Evolutionary conservation across 2,113 vertebrate species (phyloP), one percentile per base, ranked within the genome.

Genomic region (Galemys pyrenaicus): DNA sequence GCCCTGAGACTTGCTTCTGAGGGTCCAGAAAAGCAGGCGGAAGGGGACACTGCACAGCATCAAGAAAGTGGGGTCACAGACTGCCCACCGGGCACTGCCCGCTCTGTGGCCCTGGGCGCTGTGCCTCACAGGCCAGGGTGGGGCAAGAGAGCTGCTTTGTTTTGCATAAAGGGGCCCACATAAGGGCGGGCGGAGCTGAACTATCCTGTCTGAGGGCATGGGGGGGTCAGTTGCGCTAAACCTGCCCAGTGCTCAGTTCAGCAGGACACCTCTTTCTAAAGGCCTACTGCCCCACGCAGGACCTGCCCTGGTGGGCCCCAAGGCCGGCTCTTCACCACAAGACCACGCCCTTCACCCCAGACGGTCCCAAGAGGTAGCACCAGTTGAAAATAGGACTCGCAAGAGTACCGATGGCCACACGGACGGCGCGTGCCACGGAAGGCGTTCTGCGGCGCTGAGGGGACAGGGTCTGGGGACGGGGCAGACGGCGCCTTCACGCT

Each of bases 381-480:
- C 67, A 35, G 70, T 4, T 92, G 65, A 84, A 95, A 95, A 87
- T 12, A 71, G 65, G 77, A 89, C 62, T 75, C 60, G n/a, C 58
- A 54, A 26, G 64, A 67, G 32, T 10, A 22, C 1, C 84, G 67
- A 73, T 30, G 86, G n/a, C 15, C 10, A 6, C 5, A 78, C 84
- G 67, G 92, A 94, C 93, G 81, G 92, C 77, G 16, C 26, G 77
- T 32, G 22, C 1, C 6, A 46, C 10, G 5, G 58, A 84, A 87
- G 56, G 67, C 75, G 46, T 35, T 74, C 56, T 67, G 9, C 35
- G 20, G 67, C 30, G 62, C 35, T 41, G 87, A 87, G 28, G 46
- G 77, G 35, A 32, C 85, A 9, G 26, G 28, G 11, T n/a, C 87
- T 39, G 70, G 30, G 39, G 8, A 13, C 0, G 0, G 51, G 75